Percentiles rank a stretch among this genome's conserved stretches.
Conservation (phyloP, 1,140 invertebrate species). For the Heliconius eleuchia region DNA sequence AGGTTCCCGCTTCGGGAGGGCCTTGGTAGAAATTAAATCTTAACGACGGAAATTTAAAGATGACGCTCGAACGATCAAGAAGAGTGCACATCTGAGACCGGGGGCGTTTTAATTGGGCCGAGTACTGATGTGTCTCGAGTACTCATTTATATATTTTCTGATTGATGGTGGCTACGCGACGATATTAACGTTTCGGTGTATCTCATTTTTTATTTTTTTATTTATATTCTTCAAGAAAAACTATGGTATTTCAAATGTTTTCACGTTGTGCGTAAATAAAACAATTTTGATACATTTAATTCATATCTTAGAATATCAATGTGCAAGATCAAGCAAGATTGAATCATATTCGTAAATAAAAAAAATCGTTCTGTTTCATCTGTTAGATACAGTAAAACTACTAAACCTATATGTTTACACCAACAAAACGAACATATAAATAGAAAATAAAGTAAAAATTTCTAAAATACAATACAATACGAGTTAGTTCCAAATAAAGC, state of each 20-base stretch:
- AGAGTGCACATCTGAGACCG: constrained; percentile 76
- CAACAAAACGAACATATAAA: not conserved
- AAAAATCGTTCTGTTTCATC: too few relatives aligned
- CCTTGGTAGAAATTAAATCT: constrained; percentile 80
- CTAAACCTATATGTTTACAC: too few relatives aligned
- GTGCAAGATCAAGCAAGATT: not conserved
- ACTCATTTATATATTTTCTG: constrained; percentile 50
- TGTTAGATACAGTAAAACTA: too few relatives aligned
- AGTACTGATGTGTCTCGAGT: constrained; percentile 51
- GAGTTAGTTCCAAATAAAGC: constrained; percentile 39
- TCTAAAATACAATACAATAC: not conserved
- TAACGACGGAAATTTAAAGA: constrained; percentile 81
- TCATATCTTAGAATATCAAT: not conserved
- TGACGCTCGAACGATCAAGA: constrained; percentile 80
- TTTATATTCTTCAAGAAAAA: not conserved
- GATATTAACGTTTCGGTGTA: constrained; percentile 10
- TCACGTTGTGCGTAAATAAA: not conserved
- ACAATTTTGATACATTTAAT: constrained; percentile 1
- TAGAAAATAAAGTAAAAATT: not conserved
- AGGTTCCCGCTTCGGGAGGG: constrained; percentile 64
- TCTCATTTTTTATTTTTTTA: not conserved
- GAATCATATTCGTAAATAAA: too few relatives aligned
- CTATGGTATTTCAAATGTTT: not conserved
- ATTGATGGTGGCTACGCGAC: constrained; percentile 55
- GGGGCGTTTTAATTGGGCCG: constrained; percentile 75